Evolutionary conservation across 1,140 invertebrate species (phyloP), one percentile per base, ranked within the genome.

Genomic region (Bombus pascuorum): DNA sequence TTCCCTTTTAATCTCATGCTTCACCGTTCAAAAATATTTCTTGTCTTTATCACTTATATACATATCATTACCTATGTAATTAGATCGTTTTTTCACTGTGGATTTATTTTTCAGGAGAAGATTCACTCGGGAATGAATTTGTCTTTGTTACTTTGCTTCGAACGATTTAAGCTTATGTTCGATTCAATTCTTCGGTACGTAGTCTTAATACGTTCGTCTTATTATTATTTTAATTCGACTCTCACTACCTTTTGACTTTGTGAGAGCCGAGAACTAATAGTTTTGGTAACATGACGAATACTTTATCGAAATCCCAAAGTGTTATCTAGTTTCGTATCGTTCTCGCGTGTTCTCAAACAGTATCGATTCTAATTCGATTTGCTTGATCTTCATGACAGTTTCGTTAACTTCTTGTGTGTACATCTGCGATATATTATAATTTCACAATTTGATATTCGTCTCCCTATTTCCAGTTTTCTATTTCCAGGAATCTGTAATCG

Each of bases 1-100:
- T 59, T 15, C 89, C 32, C 81, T 68, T 77, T 90, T 53, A 90
- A 53, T 53, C 47, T 74, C 88, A 90, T 89, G 65, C 81, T 9
- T 73, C 22, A 32, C n/a, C 22, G 2, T 71, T n/a, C 2, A 28
- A 25, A 25, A 25, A 18, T 70, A 37, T 42, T 72, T 70, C 25
- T 39, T 18, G 6, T n/a, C 9, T 8, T 72, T 47, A n/a, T 73
- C 25, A 32, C 15, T 5, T 73, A 44, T 10, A 32, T 73, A 32
- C 15, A 6, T 42, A 18, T 73, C 12, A 1, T 2, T 39, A 18
- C 5, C 47, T 47, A 32, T 44, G 13, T 32, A 72, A 15, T 32
- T 65, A 8, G 18, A 42, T 32, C 32, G 28, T 22, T 42, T 65
- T 65, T 37, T 25, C 28, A 10, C 25, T 10, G 1, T 18, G 42